Evolutionary conservation across 2,888 invertebrate species (phyloP), one percentile per base, ranked within the genome.

Genomic region (Scelioninae gen. 1): DNA sequence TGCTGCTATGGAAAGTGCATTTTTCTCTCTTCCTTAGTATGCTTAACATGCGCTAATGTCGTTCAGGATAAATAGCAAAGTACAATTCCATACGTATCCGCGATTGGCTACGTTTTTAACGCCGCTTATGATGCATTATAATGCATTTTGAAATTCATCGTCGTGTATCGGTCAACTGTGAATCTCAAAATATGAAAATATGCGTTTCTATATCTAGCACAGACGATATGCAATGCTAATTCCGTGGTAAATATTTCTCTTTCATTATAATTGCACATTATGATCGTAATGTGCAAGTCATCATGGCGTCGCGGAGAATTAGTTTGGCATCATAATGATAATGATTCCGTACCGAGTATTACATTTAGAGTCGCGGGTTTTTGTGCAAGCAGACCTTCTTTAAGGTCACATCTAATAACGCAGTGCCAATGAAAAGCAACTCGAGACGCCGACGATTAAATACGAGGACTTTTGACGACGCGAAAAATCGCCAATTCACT

Each of bases 401-500:
- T 78, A 84, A 84, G 84, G 84, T 84, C 76, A 81, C 60, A 74
- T 69, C 58, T 71, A 81, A 78, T 66, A 78, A 81, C 49, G 65
- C 72, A 47, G 51, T 63, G 77, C 62, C 78, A 81, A 76, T 80
- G 83, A 77, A 82, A 77, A 82, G 51, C 47, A 40, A 43, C 55
- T 23, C 53, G 63, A 78, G 72, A 81, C 51, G 51, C 47, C 45
- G 63, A 45, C 76, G 58, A 72, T 75, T 71, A 80, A 58, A 40
- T 47, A 38, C 68, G 77, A 84, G 84, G 83, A 87, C 88, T 88
- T 89, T 90, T 87, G 85, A 87, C 86, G 86, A 47, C 75, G 85
- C 85, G 87, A 88, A 88, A 88, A 89, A 89, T 89, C 88, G 87
- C 79, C 88, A 84, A 87, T 89, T 90, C 88, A 86, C 89, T 90